A percentile compares a stretch with the other conserved stretches of the same genome.
Evolutionary conservation across 2,888 invertebrate genomes (phyloP).

Genomic region (Tridacna gigas): DNA sequence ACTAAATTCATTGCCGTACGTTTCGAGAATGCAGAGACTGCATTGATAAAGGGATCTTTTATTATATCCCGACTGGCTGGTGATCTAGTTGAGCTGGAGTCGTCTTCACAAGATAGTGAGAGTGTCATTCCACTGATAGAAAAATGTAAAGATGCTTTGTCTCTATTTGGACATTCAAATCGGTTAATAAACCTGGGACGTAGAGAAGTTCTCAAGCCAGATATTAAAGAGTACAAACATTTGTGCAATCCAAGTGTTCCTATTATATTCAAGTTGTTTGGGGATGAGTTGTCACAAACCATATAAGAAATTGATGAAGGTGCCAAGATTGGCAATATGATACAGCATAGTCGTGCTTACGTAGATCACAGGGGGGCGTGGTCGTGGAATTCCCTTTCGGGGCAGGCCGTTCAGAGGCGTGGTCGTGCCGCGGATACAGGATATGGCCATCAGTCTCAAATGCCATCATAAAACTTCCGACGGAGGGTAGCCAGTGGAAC

Average conservation of each 20-base stretch:
- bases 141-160: slow-evolving; percentile 32
- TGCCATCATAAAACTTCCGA: not conserved
- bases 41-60: slow-evolving; percentile 19
- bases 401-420: not conserved
- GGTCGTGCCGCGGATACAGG: not conserved
- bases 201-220: not conserved
- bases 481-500: not conserved
- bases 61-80: slow-evolving; percentile 11
- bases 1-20: not conserved
- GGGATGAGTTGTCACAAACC: slow-evolving; percentile 8
- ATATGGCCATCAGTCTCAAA: not conserved
- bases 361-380: not conserved
- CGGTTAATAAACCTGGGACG: slow-evolving; percentile 9
- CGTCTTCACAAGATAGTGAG: not conserved
- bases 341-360: not conserved
- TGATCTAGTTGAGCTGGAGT: slow-evolving; percentile 18
- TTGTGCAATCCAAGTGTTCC: slow-evolving; percentile 10
- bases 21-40: slow-evolving; percentile 14
- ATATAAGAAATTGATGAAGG: slow-evolving; percentile 19
- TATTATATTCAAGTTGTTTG: not conserved
- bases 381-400: not conserved
- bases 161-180: slow-evolving; percentile 39
- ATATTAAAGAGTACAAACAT: slow-evolving; percentile 13
- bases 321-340: not conserved
- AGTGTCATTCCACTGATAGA: slow-evolving; percentile 19